A percentile compares a stretch with the other conserved stretches of the same genome.
phyloP scores from a whole-genome alignment of 2,888 invertebrate species.

The Microctonus hyperodae region DNA sequence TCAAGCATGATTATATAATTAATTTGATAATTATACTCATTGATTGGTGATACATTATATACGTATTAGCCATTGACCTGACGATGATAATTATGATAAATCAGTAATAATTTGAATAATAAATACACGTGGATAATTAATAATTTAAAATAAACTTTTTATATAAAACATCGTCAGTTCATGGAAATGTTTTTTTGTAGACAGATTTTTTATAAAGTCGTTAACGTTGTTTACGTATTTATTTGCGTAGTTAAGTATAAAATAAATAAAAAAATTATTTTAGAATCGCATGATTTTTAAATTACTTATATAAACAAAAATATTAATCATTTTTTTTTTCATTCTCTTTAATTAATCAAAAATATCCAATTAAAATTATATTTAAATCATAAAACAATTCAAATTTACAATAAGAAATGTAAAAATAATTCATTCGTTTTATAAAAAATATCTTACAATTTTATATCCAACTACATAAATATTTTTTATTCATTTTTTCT shows the following conservation, averaged over 20 bases:
- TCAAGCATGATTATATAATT: conserved; percentile 25
- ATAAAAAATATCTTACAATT: no score
- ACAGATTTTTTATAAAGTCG: conserved; percentile 36
- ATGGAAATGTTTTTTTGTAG: conserved; percentile 40
- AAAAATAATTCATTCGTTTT: not conserved
- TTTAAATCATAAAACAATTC: not conserved
- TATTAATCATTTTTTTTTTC: conserved; percentile 32
- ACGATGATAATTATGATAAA: conserved; percentile 14
- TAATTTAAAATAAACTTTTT: not conserved
- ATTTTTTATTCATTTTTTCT: not conserved
- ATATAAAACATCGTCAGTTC: conserved; percentile 44
- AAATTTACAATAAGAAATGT: no score
- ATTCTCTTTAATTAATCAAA: not conserved
- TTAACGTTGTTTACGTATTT: conserved; percentile 41
- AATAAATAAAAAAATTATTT: conserved; percentile 14
- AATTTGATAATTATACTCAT: conserved; percentile 23
- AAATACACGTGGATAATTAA: not conserved
- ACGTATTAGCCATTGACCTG: conserved; percentile 16
- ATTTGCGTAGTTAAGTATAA: conserved; percentile 42
- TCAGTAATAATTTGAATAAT: not conserved
- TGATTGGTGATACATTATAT: conserved; percentile 2
- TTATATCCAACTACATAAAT: not conserved
- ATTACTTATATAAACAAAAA: conserved; percentile 34
- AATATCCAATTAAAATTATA: not conserved
- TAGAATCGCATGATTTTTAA: conserved; percentile 43